Evolutionary conservation across 1,140 invertebrate species (phyloP).

Genomic region (Cryptotermes secundus): DNA sequence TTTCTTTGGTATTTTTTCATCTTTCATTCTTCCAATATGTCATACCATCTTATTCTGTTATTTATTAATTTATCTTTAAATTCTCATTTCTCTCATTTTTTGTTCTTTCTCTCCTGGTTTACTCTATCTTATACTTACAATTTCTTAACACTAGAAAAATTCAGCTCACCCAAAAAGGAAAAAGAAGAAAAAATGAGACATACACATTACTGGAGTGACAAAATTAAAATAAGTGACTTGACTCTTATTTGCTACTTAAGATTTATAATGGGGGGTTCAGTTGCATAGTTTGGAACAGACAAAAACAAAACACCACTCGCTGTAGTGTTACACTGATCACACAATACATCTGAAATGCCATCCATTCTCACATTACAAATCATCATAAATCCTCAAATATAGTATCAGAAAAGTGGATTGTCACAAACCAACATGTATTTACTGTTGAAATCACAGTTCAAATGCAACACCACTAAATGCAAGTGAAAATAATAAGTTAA

Average conservation of each 20-base stretch:
- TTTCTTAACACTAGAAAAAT: too few species aligned
- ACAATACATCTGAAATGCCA: neutral
- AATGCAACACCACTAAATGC: slow-evolving; percentile 25
- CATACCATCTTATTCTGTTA: too few species aligned
- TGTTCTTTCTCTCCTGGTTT: too few species aligned
- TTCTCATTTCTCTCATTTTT: too few species aligned
- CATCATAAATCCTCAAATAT: neutral
- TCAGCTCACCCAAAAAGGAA: too few species aligned
- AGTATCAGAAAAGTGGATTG: slow-evolving; percentile 22
- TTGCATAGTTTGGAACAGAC: neutral
- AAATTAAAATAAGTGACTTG: neutral
- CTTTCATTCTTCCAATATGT: too few species aligned
- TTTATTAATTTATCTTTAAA: too few species aligned
- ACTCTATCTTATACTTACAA: too few species aligned
- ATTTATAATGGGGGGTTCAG: neutral
- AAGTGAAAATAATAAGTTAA: neutral
- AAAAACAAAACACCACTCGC: neutral
- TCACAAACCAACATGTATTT: slow-evolving; percentile 5
- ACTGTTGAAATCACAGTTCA: slow-evolving; percentile 27
- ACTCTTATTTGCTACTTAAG: neutral
- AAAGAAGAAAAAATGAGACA: neutral
- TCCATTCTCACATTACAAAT: neutral
- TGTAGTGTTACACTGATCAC: neutral
- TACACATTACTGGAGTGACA: neutral
- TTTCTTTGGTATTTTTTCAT: too few species aligned